Evolutionary conservation across 2,797 vertebrate species (phyloP).

Genomic region (Myiotriccus ornatus): DNA sequence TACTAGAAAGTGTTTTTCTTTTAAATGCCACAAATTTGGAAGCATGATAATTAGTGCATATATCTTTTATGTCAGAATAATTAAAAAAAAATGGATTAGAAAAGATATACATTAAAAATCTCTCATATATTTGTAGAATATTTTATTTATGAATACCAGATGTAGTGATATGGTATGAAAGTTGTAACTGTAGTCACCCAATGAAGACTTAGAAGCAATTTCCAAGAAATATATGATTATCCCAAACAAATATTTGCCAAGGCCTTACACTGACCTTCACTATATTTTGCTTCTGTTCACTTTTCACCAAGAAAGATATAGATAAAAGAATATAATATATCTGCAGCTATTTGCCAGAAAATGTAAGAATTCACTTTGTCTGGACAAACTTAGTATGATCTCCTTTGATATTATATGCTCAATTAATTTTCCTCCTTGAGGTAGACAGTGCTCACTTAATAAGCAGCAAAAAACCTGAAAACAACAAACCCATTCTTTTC

Average conservation of each 20-base stretch:
- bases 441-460: background rate
- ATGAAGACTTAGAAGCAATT: background rate
- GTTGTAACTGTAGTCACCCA: background rate
- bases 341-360: background rate
- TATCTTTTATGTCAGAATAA: background rate
- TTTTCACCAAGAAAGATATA: background rate
- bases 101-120: background rate
- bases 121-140: background rate
- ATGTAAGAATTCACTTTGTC: background rate
- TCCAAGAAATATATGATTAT: background rate
- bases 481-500: background rate
- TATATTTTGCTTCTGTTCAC: background rate
- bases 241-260: background rate
- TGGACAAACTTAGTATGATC: background rate
- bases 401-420: background rate
- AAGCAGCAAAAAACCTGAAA: background rate
- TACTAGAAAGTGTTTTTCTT: background rate
- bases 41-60: background rate
- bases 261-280: background rate
- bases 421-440: background rate
- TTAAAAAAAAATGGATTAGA: background rate
- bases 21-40: background rate
- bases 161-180: background rate
- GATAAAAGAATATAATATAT: background rate
- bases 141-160: background rate